phyloP scores from a whole-genome alignment of 2,888 invertebrate species.

The Neoascia interrupta region DNA sequence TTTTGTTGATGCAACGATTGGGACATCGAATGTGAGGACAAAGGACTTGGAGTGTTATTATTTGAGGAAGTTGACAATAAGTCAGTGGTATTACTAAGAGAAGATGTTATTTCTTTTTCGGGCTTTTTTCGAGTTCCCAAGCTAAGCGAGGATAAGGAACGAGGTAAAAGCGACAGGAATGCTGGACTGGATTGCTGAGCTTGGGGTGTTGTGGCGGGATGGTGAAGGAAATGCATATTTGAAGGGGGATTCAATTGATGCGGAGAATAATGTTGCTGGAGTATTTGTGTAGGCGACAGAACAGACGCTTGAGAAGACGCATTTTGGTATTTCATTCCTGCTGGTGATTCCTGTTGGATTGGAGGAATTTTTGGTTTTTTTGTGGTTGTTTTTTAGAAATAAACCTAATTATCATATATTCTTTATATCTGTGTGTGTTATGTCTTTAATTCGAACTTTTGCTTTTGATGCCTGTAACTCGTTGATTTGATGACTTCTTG shows the following conservation, averaged over 20 bases:
- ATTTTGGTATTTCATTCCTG: slow-evolving; percentile 73
- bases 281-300: slow-evolving; percentile 76
- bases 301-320: slow-evolving; percentile 70
- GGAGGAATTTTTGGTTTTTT: slow-evolving; percentile 58
- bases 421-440: slow-evolving; percentile 15
- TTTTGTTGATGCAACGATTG: slow-evolving; percentile 79
- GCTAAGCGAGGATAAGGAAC: slow-evolving; percentile 79
- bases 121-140: slow-evolving; percentile 79
- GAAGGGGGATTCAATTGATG: slow-evolving; percentile 74
- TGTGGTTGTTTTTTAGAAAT: slow-evolving; percentile 22
- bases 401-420: slow-evolving; percentile 3
- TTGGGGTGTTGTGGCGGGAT: slow-evolving; percentile 74
- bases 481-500: slow-evolving; percentile 25
- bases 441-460: slow-evolving; percentile 8
- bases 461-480: slow-evolving; percentile 25
- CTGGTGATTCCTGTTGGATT: slow-evolving; percentile 76
- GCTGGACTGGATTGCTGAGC: slow-evolving; percentile 77
- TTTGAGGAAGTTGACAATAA: slow-evolving; percentile 70
- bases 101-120: slow-evolving; percentile 78
- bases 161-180: slow-evolving; percentile 79
- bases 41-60: slow-evolving; percentile 72
- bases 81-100: slow-evolving; percentile 76
- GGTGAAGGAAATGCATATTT: slow-evolving; percentile 72
- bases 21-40: slow-evolving; percentile 74
- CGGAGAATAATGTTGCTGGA: slow-evolving; percentile 73